Evolutionary conservation across 2,888 invertebrate genomes (phyloP).

Genomic region (Digitonthophagus gazella): DNA sequence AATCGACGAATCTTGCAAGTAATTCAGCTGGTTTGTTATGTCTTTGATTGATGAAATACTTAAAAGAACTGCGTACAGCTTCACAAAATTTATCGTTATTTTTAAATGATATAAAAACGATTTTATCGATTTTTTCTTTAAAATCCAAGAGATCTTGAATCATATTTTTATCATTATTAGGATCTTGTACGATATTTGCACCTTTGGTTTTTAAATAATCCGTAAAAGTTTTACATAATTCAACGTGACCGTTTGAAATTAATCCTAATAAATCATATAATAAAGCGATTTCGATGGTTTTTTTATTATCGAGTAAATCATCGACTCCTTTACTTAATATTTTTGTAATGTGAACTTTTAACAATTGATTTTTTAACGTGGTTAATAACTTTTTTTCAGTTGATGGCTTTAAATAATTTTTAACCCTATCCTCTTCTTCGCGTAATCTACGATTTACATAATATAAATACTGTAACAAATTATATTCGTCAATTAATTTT

Average conservation of each 20-base stretch:
- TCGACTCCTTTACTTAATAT: slow-evolving; percentile 89
- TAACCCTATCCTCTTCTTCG: slow-evolving; percentile 85
- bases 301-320: slow-evolving; percentile 81
- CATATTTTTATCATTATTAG: slow-evolving; percentile 90
- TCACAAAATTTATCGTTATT: slow-evolving; percentile 88
- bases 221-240: slow-evolving; percentile 83
- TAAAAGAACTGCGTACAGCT: slow-evolving; percentile 91
- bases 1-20: slow-evolving; percentile 96
- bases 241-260: slow-evolving; percentile 81
- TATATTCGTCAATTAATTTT: slow-evolving; percentile 79
- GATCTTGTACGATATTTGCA: slow-evolving; percentile 87
- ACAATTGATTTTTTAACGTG: slow-evolving; percentile 84
- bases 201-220: slow-evolving; percentile 93
- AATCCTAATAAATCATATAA: slow-evolving; percentile 82
- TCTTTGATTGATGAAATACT: slow-evolving; percentile 92
- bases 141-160: slow-evolving; percentile 92
- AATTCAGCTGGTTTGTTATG: slow-evolving; percentile 97
- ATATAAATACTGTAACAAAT: slow-evolving; percentile 71
- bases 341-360: slow-evolving; percentile 81
- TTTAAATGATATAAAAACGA: slow-evolving; percentile 84
- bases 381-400: slow-evolving; percentile 82
- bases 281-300: slow-evolving; percentile 78
- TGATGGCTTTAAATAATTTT: slow-evolving; percentile 85
- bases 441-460: slow-evolving; percentile 87
- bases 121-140: slow-evolving; percentile 92